These are phyloP conservation scores for Hemaris fuciformis DNA, from an alignment of 2,888 invertebrate species.

Conservation along the genomic window DNA sequence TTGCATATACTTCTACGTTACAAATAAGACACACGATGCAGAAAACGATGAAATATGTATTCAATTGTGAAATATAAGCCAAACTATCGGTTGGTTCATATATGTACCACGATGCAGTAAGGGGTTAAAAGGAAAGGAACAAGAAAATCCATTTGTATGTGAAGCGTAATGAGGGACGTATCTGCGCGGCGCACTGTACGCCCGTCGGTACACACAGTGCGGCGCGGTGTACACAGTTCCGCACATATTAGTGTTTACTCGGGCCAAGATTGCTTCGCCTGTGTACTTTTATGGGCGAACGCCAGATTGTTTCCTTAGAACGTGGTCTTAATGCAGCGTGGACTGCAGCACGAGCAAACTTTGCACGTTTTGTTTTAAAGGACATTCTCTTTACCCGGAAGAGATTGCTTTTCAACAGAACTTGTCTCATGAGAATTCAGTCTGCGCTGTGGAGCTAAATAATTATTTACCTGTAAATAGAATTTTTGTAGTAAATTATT, in stretches of 20 bases:
- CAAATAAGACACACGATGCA: too few relatives aligned
- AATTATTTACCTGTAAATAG: too few relatives aligned
- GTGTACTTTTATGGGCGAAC: background rate
- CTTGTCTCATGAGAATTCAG: background rate
- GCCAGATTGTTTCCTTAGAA: constrained; percentile 4
- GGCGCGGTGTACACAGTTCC: constrained; percentile 16
- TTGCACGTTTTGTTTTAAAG: background rate
- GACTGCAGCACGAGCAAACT: background rate
- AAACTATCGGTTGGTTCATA: too few relatives aligned
- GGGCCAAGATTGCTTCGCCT: constrained; percentile 27
- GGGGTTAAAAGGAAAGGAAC: too few relatives aligned
- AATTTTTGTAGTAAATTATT: too few relatives aligned
- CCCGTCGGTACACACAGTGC: constrained; percentile 13
- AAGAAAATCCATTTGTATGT: background rate
- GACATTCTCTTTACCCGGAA: background rate
- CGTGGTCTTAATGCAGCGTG: background rate
- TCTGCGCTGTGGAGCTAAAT: background rate
- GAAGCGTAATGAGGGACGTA: background rate
- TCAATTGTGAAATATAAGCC: too few relatives aligned
- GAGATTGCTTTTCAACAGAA: background rate
- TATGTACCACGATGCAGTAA: too few relatives aligned
- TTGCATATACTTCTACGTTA: too few relatives aligned
- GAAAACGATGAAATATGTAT: too few relatives aligned
- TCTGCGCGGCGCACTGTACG: constrained; percentile 17
- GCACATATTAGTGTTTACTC: constrained; percentile 36